Percentiles rank a stretch among this genome's conserved stretches.
Conservation (phyloP, 2,797 vertebrate species). For the Coregonus suidteri region DNA sequence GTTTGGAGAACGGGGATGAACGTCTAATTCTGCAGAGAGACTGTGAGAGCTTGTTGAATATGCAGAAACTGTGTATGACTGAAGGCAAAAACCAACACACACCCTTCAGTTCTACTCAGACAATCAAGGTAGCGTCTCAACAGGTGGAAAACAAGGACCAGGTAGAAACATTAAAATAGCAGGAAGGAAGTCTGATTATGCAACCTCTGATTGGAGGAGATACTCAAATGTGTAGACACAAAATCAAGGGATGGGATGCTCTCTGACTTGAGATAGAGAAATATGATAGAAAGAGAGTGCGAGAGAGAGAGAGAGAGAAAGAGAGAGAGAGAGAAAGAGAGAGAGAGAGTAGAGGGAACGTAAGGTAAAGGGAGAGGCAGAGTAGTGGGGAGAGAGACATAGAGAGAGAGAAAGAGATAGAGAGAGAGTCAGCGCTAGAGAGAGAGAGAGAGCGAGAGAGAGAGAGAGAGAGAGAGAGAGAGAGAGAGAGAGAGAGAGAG, state of each 20-base stretch:
- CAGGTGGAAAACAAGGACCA: neutral
- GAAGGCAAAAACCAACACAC: neutral
- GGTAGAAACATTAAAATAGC: neutral
- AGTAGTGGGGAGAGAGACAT: neutral
- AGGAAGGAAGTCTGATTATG: conserved; percentile 1
- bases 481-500: neutral
- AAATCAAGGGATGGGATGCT: neutral
- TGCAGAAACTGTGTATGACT: too few relatives aligned
- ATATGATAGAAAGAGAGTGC: neutral
- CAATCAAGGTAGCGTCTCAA: conserved; percentile 5
- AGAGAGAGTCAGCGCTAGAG: conserved; percentile 1
- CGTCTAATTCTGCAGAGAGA: too few relatives aligned
- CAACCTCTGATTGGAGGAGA: conserved; percentile 5
- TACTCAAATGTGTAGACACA: neutral
- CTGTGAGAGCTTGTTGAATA: too few relatives aligned
- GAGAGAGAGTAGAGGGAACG: neutral
- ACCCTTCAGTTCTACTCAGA: conserved; percentile 3
- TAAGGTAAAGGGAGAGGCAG: neutral
- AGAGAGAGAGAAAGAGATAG: conserved; percentile 10
- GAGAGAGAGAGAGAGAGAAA: conserved; percentile 7
- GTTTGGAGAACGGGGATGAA: too few relatives aligned
- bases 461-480: neutral
- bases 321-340: neutral
- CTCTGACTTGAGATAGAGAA: neutral
- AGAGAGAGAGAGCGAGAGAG: conserved; percentile 14